These are phyloP conservation scores for Vombatus ursinus DNA, from an alignment of 2,113 vertebrate genomes.

Conservation along the genomic window DNA sequence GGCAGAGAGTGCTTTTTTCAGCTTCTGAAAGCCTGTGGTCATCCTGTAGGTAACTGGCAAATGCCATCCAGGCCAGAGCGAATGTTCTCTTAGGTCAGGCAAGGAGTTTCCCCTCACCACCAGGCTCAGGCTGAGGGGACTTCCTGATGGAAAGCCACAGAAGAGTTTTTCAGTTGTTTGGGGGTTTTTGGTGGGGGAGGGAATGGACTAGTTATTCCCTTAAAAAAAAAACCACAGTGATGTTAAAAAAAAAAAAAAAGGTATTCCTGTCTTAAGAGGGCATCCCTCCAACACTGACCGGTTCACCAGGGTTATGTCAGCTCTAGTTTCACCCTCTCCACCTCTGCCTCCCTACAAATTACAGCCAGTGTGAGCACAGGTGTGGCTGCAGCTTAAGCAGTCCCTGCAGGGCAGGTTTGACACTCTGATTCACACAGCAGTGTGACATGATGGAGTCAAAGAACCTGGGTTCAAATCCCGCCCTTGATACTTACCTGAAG, in stretches of 20 bases:
- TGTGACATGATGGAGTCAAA: neutral
- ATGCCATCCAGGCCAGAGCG: neutral
- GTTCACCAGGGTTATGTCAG: conserved; percentile 32
- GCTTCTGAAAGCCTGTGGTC: neutral
- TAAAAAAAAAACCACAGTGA: conserved; percentile 58
- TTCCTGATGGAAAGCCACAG: conserved; percentile 72
- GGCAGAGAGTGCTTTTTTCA: neutral
- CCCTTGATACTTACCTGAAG: neutral
- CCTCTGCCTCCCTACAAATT: neutral
- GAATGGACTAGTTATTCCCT: conserved; percentile 6
- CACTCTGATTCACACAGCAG: neutral
- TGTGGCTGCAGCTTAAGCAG: neutral
- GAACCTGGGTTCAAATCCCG: neutral
- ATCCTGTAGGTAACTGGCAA: neutral
- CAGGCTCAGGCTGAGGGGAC: conserved; percentile 38
- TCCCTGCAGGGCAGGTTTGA: neutral
- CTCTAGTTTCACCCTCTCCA: neutral
- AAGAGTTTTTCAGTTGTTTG: conserved; percentile 11
- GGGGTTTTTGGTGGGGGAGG: neutral
- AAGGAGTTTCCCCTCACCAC: conserved; percentile 23
- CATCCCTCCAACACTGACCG: conserved; percentile 40
- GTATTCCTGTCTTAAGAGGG: conserved; percentile 40
- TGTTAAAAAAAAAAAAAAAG: conserved; percentile 62
- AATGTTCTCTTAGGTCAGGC: conserved; percentile 19
- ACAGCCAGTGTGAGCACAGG: neutral